A percentile compares a stretch with the other conserved stretches of the same genome.
phyloP scores from a whole-genome alignment of 2,113 vertebrate species.

The Strix aluco region DNA sequence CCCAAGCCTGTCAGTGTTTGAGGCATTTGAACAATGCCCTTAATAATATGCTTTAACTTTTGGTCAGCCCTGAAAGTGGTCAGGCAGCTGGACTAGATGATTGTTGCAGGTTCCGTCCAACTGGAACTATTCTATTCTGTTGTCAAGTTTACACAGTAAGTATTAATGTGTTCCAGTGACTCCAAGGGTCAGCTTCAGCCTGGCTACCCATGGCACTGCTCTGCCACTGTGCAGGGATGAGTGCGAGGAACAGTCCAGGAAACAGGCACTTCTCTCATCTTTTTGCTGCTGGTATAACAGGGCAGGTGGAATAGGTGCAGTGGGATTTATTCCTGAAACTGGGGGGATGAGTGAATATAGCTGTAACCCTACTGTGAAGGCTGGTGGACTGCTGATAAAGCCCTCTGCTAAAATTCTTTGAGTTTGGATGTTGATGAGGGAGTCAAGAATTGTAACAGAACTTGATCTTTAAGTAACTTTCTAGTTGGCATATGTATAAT shows the following conservation, averaged over 20 bases:
- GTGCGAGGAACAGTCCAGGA: not conserved
- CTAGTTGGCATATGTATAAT: not conserved
- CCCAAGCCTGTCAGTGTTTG: not conserved
- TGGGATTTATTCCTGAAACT: not conserved
- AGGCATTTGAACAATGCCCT: not conserved
- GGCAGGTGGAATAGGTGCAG: not conserved
- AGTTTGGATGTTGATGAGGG: not conserved
- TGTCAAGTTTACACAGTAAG: not conserved
- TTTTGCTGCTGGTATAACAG: not conserved
- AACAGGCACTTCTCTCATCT: not conserved
- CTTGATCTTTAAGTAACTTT: not conserved
- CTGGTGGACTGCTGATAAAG: not conserved
- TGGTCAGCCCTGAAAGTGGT: not conserved
- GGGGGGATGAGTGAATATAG: not conserved
- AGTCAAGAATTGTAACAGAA: not conserved
- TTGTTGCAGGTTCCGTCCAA: not conserved
- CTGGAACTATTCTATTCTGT: not conserved
- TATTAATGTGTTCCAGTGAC: not conserved
- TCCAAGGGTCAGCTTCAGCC: not conserved
- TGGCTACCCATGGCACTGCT: not conserved
- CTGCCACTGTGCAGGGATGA: not conserved
- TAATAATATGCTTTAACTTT: not conserved
- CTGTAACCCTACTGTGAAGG: not conserved
- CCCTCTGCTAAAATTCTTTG: not conserved
- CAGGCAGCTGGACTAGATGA: not conserved